phyloP scores from a whole-genome alignment of 2,113 vertebrate species.

The Caranx ignobilis region DNA sequence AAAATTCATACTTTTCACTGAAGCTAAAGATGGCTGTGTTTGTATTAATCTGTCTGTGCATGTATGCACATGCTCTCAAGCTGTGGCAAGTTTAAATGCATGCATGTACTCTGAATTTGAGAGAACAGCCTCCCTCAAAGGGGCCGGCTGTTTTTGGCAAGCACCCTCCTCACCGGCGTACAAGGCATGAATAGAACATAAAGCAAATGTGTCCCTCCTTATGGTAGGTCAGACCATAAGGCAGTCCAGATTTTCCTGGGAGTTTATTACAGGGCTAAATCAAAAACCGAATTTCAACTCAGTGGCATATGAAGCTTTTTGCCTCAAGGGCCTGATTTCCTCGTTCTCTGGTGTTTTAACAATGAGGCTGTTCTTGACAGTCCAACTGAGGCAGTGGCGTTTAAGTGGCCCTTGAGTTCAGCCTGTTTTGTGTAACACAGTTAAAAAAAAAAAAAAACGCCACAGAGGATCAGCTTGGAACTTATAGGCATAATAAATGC shows the following conservation, averaged over 20 bases:
- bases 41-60: background rate
- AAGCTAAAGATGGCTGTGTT: background rate
- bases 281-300: constrained; percentile 68
- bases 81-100: too few relatives aligned
- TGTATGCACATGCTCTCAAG: background rate
- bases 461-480: constrained; percentile 2
- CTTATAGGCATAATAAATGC: constrained; percentile 18
- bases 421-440: constrained; percentile 44
- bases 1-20: background rate
- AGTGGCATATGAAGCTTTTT: constrained; percentile 52
- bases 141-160: constrained; percentile 54
- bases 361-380: constrained; percentile 70
- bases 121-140: constrained; percentile 50
- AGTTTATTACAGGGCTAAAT: constrained; percentile 51
- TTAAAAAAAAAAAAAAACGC: constrained; percentile 9
- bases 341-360: constrained; percentile 71
- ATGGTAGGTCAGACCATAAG: constrained; percentile 61
- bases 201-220: constrained; percentile 55
- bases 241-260: constrained; percentile 42
- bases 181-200: constrained; percentile 56
- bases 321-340: constrained; percentile 71
- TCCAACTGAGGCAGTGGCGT: constrained; percentile 54
- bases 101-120: background rate
- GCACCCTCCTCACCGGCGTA: constrained; percentile 33
- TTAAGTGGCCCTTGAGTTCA: constrained; percentile 60